Base-by-base conservation (phyloP, 2,888 invertebrate genomes). In the Chironomus riparius region DNA sequence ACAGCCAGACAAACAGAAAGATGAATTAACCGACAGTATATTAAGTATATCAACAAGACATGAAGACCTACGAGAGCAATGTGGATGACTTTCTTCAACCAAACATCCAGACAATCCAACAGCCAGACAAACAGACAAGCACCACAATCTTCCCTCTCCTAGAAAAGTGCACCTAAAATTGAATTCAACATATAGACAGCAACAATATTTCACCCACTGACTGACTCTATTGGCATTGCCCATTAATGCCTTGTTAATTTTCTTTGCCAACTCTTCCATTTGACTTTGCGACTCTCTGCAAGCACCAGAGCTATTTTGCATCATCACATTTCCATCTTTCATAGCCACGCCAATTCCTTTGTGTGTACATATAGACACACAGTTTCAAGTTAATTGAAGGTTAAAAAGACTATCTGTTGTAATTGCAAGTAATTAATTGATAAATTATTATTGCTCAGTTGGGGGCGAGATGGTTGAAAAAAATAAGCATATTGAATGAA, bases 161-260 rank as follows among this genome's bases (percentile, higher is more conserved):
- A n/a, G n/a, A n/a, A n/a, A n/a, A n/a, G n/a, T n/a, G 5, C 38
- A 10, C 10, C 1, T 18, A 56, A 18, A 56, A 56, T 56, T 56
- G 56, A 56, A 56, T 15, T 6, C 2, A 15, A 18, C 56, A 56
- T 18, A 56, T 50, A 56, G n/a, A 56, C 18, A 56, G 18, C 56
- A 56, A 56, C 18, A 56, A 56, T 56, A 56, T 47, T 70, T 70
- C 70, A 50, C 70, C 70, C 70, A 70, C 70, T 70, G 18, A 56
- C 56, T 38, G 18, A 56, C 15, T 56, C 56, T 48, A 70, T 70
- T 50, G 50, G 70, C 70, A 70, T 70, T 70, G 70, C 70, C 70
- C 70, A 70, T 70, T 70, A 21, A 70, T 70, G 70, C 15, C 50
- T 70, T 50, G 70, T 70, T 70, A 70, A 50, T 50, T 70, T 47